Conservation (phyloP, 2,113 vertebrate species). For the Tetraodon nigroviridis region DNA sequence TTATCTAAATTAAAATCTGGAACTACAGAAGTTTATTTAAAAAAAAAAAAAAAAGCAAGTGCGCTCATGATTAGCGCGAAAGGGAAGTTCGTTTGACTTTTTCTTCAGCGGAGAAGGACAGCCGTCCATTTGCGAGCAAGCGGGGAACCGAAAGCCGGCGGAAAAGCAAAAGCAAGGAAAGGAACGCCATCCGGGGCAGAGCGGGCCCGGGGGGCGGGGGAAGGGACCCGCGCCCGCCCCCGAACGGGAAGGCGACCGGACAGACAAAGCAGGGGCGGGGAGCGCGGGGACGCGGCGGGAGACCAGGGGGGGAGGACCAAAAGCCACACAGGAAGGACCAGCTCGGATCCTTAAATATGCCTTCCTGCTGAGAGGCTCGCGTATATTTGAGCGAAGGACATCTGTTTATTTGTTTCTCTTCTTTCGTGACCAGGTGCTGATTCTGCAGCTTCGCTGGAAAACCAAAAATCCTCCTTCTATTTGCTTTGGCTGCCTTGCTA, state of each 20-base stretch:
- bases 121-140: constrained; percentile 29
- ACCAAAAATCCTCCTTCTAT: no score
- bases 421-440: no score
- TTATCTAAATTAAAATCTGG: no score
- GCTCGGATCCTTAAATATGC: no score
- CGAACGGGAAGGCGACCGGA: constrained; percentile 78
- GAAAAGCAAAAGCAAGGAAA: constrained; percentile 58
- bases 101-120: background rate
- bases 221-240: constrained; percentile 62
- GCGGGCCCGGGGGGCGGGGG: constrained; percentile 48
- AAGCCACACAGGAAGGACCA: constrained; percentile 12
- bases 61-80: constrained; percentile 4
- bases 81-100: constrained; percentile 30
- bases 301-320: constrained; percentile 26
- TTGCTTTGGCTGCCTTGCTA: no score
- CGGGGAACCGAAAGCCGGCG: constrained; percentile 42
- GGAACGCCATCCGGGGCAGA: constrained; percentile 66
- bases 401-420: no score
- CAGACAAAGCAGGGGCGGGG: constrained; percentile 70
- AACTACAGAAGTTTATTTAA: no score
- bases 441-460: no score
- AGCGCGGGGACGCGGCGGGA: constrained; percentile 44
- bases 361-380: no score
- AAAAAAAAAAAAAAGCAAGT: no score
- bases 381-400: no score